phyloP scores from a whole-genome alignment of 2,888 invertebrate genomes.

The Andrena trimmerana region DNA sequence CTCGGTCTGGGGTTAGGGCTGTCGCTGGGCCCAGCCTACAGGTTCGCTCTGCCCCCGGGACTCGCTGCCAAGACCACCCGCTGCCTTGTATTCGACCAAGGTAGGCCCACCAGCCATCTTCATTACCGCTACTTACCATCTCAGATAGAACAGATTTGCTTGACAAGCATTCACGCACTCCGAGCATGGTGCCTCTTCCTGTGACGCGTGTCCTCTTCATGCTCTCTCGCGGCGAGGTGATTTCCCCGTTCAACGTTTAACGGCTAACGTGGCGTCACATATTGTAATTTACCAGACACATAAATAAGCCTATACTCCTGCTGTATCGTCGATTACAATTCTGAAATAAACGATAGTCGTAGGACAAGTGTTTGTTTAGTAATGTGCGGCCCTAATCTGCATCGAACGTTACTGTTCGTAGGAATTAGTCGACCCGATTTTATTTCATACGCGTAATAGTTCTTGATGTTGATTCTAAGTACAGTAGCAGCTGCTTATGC shows the following conservation, averaged over 20 bases:
- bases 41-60: conserved; percentile 85
- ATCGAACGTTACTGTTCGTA: too few species aligned
- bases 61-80: conserved; percentile 85
- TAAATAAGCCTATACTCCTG: too few species aligned
- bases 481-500: too few species aligned
- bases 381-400: too few species aligned
- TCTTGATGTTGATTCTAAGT: too few species aligned
- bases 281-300: too few species aligned
- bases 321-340: too few species aligned
- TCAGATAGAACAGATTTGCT: conserved; percentile 31
- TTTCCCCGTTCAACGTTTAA: not conserved
- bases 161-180: not conserved
- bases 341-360: too few species aligned
- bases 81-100: conserved; percentile 86
- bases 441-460: too few species aligned
- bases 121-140: conserved; percentile 65
- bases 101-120: conserved; percentile 84
- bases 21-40: conserved; percentile 85
- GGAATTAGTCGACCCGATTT: too few species aligned
- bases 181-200: not conserved
- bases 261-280: too few species aligned
- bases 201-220: not conserved
- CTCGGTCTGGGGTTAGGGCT: conserved; percentile 85
- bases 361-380: too few species aligned
- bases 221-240: not conserved